A percentile compares a stretch with the other conserved stretches of the same genome.
These are phyloP conservation scores for Leptobrachium leishanense DNA, from an alignment of 2,113 vertebrate species.

Conservation along the genomic window DNA sequence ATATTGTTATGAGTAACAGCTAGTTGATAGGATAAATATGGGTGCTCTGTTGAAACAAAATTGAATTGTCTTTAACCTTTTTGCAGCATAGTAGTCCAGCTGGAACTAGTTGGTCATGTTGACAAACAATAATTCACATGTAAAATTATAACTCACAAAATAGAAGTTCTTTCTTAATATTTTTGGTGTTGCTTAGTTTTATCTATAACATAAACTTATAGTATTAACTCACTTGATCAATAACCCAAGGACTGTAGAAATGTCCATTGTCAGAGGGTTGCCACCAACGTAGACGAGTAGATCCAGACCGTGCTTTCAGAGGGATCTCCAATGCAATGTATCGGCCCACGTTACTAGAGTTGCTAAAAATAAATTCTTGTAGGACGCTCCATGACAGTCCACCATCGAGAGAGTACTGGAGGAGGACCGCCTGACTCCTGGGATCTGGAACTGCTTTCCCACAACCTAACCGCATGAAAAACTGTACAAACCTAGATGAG, in stretches of 20 bases:
- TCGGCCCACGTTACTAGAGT: constrained; percentile 90
- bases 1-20: too few species aligned
- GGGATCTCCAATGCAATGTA: constrained; percentile 93
- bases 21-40: too few species aligned
- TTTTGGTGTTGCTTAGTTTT: too few species aligned
- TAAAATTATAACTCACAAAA: too few species aligned
- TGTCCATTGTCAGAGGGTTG: constrained; percentile 92
- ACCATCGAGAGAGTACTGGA: constrained; percentile 91
- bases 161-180: too few species aligned
- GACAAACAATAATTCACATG: too few species aligned
- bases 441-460: constrained; percentile 93
- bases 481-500: constrained; percentile 89
- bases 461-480: constrained; percentile 95
- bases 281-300: constrained; percentile 95
- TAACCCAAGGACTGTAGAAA: constrained; percentile 97
- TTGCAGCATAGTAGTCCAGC: too few species aligned
- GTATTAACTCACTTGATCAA: constrained; percentile 74
- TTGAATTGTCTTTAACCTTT: too few species aligned
- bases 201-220: too few species aligned
- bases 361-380: constrained; percentile 96
- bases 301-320: constrained; percentile 79
- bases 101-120: too few species aligned
- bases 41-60: too few species aligned
- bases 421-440: constrained; percentile 90
- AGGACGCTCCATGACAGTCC: constrained; percentile 89